These are phyloP conservation scores for Narcine bancroftii DNA, from an alignment of 2,113 vertebrate genomes.

Conservation along the genomic window DNA sequence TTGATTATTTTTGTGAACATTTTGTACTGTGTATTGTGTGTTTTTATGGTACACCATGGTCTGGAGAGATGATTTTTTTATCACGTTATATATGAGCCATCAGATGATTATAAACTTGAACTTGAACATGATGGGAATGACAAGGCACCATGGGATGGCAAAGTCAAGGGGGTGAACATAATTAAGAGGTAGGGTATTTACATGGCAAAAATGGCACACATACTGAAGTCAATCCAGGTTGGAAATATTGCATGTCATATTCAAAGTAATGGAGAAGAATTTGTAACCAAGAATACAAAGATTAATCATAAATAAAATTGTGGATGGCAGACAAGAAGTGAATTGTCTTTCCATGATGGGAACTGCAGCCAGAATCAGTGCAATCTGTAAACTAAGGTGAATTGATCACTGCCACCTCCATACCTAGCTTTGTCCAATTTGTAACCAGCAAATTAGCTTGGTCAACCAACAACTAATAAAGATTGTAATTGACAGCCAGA, in stretches of 20 bases:
- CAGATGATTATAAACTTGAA: too few species aligned
- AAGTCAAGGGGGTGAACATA: too few species aligned
- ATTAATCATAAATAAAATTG: background rate
- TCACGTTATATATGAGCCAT: too few species aligned
- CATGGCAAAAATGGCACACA: background rate
- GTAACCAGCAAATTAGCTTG: background rate
- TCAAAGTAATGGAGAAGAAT: background rate
- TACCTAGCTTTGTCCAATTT: background rate
- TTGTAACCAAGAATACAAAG: background rate
- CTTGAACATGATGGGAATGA: too few species aligned
- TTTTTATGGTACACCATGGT: too few species aligned
- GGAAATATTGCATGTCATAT: background rate
- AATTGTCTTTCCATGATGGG: background rate
- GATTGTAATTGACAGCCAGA: constrained; percentile 3
- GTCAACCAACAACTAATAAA: background rate
- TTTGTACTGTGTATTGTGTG: too few species aligned
- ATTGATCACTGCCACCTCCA: background rate
- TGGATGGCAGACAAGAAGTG: background rate
- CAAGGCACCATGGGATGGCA: too few species aligned
- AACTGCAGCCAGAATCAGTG: background rate
- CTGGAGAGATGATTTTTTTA: too few species aligned
- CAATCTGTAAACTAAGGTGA: background rate
- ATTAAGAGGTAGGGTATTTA: too few species aligned
- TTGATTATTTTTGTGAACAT: too few species aligned
- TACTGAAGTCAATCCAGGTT: background rate